Conservation (phyloP, 1,140 invertebrate genomes). For the Lucilia cuprina region DNA sequence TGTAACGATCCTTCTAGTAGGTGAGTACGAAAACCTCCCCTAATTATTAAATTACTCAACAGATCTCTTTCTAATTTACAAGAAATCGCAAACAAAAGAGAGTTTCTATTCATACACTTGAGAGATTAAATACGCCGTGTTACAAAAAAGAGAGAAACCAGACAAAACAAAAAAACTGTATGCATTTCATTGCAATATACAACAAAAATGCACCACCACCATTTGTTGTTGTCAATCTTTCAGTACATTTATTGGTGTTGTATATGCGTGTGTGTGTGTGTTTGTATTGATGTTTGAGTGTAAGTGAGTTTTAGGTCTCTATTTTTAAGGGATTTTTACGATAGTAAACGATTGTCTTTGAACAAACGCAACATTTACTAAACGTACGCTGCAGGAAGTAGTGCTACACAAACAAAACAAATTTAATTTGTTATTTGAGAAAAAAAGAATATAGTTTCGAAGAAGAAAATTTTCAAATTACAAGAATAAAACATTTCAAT, state of each 20-base stretch:
- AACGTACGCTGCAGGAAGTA: slow-evolving; percentile 38
- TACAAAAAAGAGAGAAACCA: neutral
- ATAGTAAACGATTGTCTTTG: neutral
- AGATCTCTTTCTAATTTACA: neutral
- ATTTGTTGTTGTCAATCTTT: neutral
- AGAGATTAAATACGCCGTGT: neutral
- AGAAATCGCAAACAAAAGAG: neutral
- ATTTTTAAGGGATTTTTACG: slow-evolving; percentile 21
- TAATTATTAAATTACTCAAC: neutral
- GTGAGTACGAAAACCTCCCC: neutral
- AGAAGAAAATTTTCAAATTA: neutral
- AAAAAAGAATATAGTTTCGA: neutral
- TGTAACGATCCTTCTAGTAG: neutral
- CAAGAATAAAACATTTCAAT: neutral
- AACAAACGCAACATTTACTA: slow-evolving; percentile 36
- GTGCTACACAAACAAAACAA: slow-evolving; percentile 22
- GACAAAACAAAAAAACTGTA: neutral
- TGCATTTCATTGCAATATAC: neutral
- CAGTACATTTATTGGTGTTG: neutral
- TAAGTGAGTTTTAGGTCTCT: neutral
- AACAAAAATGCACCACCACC: slow-evolving; percentile 7
- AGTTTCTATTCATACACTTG: neutral
- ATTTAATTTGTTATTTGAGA: slow-evolving; percentile 26
- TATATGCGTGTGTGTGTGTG: neutral
- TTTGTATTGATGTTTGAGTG: neutral